Conservation (phyloP, 1,140 invertebrate genomes). For the Luehdorfia chinensis region DNA sequence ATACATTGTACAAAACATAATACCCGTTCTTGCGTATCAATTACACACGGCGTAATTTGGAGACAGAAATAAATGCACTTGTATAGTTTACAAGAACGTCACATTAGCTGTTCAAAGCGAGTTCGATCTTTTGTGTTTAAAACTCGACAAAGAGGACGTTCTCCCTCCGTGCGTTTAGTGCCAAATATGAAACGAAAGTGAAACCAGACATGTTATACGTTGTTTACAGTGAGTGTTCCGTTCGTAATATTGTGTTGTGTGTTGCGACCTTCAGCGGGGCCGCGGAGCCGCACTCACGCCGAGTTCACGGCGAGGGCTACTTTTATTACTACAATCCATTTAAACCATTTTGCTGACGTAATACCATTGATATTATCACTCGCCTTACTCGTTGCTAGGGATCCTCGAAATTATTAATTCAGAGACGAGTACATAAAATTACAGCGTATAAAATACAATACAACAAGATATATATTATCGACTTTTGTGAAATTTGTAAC, state of each 20-base stretch:
- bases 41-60: too few relatives aligned
- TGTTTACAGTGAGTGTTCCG: constrained; percentile 30
- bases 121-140: constrained; percentile 1
- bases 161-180: constrained; percentile 5
- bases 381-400: constrained; percentile 1
- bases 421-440: too few relatives aligned
- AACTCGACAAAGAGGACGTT: not conserved
- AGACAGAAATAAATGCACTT: constrained; percentile 3
- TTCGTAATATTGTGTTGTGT: constrained; percentile 20
- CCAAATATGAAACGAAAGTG: constrained; percentile 34
- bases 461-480: too few relatives aligned
- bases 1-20: too few relatives aligned
- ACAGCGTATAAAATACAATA: too few relatives aligned
- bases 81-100: not conserved
- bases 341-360: constrained; percentile 65
- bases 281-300: constrained; percentile 34
- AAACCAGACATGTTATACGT: constrained; percentile 24
- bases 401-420: too few relatives aligned
- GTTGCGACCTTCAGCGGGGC: constrained; percentile 45
- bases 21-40: too few relatives aligned
- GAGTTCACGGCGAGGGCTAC: constrained; percentile 66
- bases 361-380: constrained; percentile 40
- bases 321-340: constrained; percentile 63
- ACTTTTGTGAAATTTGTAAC: too few relatives aligned
- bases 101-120: not conserved